phyloP scores from a whole-genome alignment of 1,140 invertebrate species.

The Gryon sp. region DNA sequence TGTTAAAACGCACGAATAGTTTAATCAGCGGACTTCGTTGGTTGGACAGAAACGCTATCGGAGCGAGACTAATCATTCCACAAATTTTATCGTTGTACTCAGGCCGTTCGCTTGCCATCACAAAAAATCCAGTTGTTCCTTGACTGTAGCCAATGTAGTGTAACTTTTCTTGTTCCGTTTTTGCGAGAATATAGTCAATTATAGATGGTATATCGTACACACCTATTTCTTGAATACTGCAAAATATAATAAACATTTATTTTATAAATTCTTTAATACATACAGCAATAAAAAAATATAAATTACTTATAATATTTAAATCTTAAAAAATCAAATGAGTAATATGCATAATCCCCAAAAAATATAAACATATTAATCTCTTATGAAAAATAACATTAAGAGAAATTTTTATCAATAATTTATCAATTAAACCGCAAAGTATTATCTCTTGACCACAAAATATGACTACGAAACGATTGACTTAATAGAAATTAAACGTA shows the following conservation, averaged over 20 bases:
- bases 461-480: too few relatives aligned
- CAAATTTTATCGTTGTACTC: constrained; percentile 84
- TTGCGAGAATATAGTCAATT: constrained; percentile 81
- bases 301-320: too few relatives aligned
- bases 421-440: too few relatives aligned
- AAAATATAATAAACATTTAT: constrained; percentile 24
- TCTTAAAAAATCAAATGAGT: too few relatives aligned
- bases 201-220: constrained; percentile 81
- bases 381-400: too few relatives aligned
- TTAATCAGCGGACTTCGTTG: constrained; percentile 75
- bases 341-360: too few relatives aligned
- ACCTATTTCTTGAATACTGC: constrained; percentile 81
- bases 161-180: constrained; percentile 78
- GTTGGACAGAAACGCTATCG: constrained; percentile 80
- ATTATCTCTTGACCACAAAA: too few relatives aligned
- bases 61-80: constrained; percentile 83
- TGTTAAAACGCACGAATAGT: constrained; percentile 68
- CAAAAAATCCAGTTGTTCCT: constrained; percentile 79
- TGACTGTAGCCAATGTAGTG: constrained; percentile 83
- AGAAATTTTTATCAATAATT: too few relatives aligned
- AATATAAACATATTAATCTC: too few relatives aligned
- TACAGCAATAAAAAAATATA: too few relatives aligned
- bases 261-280: neutral
- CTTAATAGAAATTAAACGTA: too few relatives aligned
- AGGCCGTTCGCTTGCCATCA: constrained; percentile 83